Conservation (phyloP, 2,888 invertebrate genomes). For the Liodrosophila aerea region DNA sequence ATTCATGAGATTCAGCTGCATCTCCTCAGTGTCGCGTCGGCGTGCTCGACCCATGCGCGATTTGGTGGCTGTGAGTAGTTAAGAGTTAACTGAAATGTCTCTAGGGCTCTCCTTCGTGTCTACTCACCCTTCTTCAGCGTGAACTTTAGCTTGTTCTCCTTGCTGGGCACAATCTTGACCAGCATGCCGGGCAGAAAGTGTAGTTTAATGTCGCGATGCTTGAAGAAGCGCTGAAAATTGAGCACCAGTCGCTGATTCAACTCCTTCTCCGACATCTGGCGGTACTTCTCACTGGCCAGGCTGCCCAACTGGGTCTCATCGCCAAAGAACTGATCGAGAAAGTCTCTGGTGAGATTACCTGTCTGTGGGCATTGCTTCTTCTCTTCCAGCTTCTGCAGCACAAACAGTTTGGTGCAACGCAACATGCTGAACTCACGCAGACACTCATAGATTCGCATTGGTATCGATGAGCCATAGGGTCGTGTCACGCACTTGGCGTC, state of each 20-base stretch:
- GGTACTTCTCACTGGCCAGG: slow-evolving; percentile 83
- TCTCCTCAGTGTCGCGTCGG: slow-evolving; percentile 60
- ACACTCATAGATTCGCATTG: slow-evolving; percentile 81
- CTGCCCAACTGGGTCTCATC: slow-evolving; percentile 73
- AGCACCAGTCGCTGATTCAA: slow-evolving; percentile 83
- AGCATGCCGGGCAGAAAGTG: slow-evolving; percentile 84
- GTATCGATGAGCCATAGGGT: slow-evolving; percentile 80
- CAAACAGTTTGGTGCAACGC: slow-evolving; percentile 85
- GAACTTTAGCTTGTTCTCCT: slow-evolving; percentile 83
- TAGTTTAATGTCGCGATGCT: slow-evolving; percentile 83
- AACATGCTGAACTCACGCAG: slow-evolving; percentile 81
- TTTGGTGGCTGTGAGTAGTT: slow-evolving; percentile 46
- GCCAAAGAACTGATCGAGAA: slow-evolving; percentile 80
- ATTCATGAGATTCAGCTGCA: slow-evolving; percentile 54
- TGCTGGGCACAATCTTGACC: slow-evolving; percentile 84
- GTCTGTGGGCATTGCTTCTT: slow-evolving; percentile 59
- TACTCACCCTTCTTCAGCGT: slow-evolving; percentile 82
- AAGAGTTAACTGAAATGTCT: background rate
- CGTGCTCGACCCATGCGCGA: slow-evolving; percentile 60
- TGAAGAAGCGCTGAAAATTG: slow-evolving; percentile 84
- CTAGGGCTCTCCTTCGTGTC: no score
- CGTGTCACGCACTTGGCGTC: slow-evolving; percentile 64
- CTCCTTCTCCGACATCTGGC: slow-evolving; percentile 83
- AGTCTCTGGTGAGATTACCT: slow-evolving; percentile 79
- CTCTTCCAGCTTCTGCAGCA: slow-evolving; percentile 84